A percentile compares a stretch with the other conserved stretches of the same genome.
These are phyloP conservation scores for Puma concolor DNA, from an alignment of 2,113 vertebrate genomes.

Conservation along the genomic window DNA sequence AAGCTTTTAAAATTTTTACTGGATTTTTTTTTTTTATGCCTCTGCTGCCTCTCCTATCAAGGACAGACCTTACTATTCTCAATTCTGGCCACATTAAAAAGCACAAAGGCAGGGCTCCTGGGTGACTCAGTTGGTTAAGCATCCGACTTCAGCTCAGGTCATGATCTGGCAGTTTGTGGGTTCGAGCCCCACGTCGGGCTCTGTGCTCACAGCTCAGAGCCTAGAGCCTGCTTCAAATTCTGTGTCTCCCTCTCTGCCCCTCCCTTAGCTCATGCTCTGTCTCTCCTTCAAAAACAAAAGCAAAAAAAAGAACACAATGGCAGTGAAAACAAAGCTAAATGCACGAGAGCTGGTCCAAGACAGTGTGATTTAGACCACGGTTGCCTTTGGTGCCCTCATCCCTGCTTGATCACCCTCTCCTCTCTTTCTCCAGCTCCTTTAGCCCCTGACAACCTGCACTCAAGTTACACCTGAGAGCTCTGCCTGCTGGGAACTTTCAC, in stretches of 20 bases:
- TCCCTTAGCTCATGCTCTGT: no score
- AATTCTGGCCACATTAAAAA: neutral
- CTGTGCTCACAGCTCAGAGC: no score
- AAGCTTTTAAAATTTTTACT: neutral
- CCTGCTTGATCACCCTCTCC: neutral
- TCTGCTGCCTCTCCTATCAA: neutral
- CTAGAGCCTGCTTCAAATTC: no score
- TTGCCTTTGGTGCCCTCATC: rapidly evolving
- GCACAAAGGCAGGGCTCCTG: neutral
- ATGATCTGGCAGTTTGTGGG: no score
- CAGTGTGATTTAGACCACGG: neutral
- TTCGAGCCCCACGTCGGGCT: no score
- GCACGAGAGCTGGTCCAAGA: neutral
- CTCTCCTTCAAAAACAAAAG: neutral
- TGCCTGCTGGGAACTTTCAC: neutral
- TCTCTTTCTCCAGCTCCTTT: neutral
- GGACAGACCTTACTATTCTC: neutral
- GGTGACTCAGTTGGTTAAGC: no score
- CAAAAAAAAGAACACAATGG: neutral
- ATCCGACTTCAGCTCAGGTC: no score
- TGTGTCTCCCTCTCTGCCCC: no score
- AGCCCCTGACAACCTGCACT: neutral
- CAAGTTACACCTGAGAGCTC: neutral
- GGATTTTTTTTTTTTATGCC: neutral
- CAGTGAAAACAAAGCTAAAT: neutral